phyloP scores from a whole-genome alignment of 1,140 invertebrate species.

The Ladona fulva region DNA sequence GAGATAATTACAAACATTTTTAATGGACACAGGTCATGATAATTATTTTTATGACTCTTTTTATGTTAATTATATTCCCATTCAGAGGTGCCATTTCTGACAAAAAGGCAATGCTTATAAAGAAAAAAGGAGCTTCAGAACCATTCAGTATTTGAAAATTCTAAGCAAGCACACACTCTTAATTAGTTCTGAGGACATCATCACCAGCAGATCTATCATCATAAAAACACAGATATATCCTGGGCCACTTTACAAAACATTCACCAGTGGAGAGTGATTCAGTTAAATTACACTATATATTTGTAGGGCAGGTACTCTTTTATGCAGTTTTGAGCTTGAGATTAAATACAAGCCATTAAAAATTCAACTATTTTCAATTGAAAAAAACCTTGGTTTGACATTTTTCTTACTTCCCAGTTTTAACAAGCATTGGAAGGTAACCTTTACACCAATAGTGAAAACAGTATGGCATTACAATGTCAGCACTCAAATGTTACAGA shows the following conservation, averaged over 20 bases:
- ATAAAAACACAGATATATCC: neutral
- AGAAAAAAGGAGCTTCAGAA: constrained; percentile 12
- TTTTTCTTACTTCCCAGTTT: neutral
- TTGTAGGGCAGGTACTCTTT: constrained; percentile 4
- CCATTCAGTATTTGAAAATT: constrained; percentile 14
- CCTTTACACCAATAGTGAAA: neutral
- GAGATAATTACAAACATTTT: constrained; percentile 21
- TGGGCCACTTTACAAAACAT: constrained; percentile 1
- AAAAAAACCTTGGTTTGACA: neutral
- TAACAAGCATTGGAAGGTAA: neutral
- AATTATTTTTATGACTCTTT: constrained; percentile 1
- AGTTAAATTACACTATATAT: neutral
- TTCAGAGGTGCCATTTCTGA: constrained; percentile 18
- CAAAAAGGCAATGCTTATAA: constrained; percentile 19
- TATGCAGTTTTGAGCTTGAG: constrained; percentile 5
- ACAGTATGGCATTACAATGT: neutral
- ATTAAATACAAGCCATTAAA: neutral
- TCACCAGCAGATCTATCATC: constrained; percentile 5
- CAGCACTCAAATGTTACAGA: too few species aligned
- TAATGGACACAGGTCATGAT: constrained; percentile 10
- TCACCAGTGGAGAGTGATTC: constrained; percentile 3
- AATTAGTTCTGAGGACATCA: constrained; percentile 6
- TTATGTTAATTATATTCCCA: neutral
- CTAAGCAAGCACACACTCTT: constrained; percentile 13
- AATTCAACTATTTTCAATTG: constrained; percentile 3